A percentile compares a stretch with the other conserved stretches of the same genome.
Conservation (phyloP, 2,888 invertebrate genomes). For the Salticus scenicus region DNA sequence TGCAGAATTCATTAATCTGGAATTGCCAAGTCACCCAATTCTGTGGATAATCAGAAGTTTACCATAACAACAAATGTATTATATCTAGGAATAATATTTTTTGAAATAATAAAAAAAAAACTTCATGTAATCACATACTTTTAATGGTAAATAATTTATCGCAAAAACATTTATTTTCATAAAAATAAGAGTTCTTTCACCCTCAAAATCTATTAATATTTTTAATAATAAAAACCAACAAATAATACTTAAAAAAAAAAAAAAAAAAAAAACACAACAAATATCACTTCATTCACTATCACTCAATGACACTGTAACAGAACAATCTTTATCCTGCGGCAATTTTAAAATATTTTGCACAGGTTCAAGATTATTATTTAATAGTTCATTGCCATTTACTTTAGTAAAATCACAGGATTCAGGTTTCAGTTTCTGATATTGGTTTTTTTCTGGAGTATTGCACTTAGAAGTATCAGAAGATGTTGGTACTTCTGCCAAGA, state of each 20-base stretch:
- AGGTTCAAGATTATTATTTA: neutral
- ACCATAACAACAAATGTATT: too few relatives aligned
- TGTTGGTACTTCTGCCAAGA: conserved; percentile 50
- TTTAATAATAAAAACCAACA: neutral
- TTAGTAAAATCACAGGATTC: neutral
- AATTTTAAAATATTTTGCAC: neutral
- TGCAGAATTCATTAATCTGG: too few relatives aligned
- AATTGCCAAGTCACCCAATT: too few relatives aligned
- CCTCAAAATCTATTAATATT: too few relatives aligned
- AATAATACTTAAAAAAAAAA: neutral
- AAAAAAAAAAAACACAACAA: neutral
- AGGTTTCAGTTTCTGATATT: neutral
- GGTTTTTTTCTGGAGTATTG: conserved; percentile 49
- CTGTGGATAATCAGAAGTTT: too few relatives aligned
- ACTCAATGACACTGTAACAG: neutral
- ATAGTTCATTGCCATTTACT: neutral
- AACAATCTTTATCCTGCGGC: neutral
- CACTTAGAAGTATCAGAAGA: conserved; percentile 52
- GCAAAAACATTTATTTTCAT: too few relatives aligned
- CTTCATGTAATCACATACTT: too few relatives aligned
- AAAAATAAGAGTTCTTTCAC: too few relatives aligned
- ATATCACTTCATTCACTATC: conserved; percentile 1
- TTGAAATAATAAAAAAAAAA: too few relatives aligned
- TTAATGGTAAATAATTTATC: too few relatives aligned
- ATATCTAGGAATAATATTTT: too few relatives aligned